Evolutionary conservation across 2,888 invertebrate species (phyloP).

Genomic region (Drosophila multiciliata): DNA sequence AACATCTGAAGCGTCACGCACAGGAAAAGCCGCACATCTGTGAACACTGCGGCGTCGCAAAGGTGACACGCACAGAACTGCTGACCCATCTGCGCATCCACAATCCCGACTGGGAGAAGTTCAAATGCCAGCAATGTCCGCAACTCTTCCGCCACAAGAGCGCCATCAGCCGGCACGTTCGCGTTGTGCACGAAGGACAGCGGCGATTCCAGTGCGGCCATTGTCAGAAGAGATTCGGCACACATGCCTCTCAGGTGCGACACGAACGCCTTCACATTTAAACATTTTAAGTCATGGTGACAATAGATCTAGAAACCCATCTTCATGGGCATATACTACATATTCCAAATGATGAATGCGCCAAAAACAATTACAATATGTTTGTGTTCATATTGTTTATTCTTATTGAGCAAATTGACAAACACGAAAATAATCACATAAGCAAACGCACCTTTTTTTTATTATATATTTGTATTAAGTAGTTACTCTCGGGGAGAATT

Average conservation of each 20-base stretch:
- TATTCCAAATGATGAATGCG: conserved; percentile 84
- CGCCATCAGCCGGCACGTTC: conserved; percentile 78
- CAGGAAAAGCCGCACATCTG: conserved; percentile 81
- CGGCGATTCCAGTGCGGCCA: conserved; percentile 75
- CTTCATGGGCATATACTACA: not conserved
- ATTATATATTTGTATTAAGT: not conserved
- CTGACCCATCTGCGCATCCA: conserved; percentile 82
- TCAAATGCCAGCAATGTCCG: conserved; percentile 80
- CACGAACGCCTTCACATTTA: conserved; percentile 75
- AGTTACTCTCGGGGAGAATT: not conserved
- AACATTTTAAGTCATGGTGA: conserved; percentile 19
- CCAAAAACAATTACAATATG: conserved; percentile 79
- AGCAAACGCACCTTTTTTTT: not conserved
- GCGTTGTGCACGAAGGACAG: conserved; percentile 82
- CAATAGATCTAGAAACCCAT: not conserved
- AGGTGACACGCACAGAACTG: conserved; percentile 82
- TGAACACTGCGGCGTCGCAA: conserved; percentile 80
- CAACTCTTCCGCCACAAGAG: conserved; percentile 82
- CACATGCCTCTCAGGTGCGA: conserved; percentile 77
- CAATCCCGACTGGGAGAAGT: conserved; percentile 80
- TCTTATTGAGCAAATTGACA: not conserved
- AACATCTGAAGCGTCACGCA: conserved; percentile 81
- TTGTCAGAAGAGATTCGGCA: conserved; percentile 80
- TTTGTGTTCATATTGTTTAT: conserved; percentile 1
- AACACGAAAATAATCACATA: not conserved